phyloP scores from a whole-genome alignment of 2,888 invertebrate species.

The Hyalella azteca region DNA sequence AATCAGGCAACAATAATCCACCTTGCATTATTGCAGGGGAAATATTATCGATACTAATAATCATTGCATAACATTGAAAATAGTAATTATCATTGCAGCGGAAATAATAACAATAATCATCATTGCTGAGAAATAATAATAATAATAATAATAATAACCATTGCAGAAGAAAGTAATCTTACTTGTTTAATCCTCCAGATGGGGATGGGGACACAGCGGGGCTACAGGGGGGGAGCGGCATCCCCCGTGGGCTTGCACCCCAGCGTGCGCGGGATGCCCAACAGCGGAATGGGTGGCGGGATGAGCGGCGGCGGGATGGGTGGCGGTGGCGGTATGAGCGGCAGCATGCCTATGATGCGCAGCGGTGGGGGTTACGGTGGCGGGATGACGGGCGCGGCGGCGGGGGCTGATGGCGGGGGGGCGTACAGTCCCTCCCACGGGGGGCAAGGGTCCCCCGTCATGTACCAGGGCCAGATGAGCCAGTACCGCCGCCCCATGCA shows the following conservation, averaged over 20 bases:
- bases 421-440: slow-evolving; percentile 19
- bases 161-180: too few relatives aligned
- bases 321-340: background rate
- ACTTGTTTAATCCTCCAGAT: too few relatives aligned
- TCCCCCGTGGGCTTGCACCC: slow-evolving; percentile 6
- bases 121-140: too few relatives aligned
- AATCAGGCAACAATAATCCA: too few relatives aligned
- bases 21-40: too few relatives aligned
- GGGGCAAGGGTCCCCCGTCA: background rate
- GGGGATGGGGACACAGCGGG: background rate
- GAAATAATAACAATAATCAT: too few relatives aligned
- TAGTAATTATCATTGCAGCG: too few relatives aligned
- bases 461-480: slow-evolving; percentile 11
- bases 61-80: too few relatives aligned
- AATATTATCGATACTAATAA: too few relatives aligned
- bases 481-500: slow-evolving; percentile 13
- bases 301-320: background rate
- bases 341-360: slow-evolving; percentile 11
- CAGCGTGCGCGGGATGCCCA: background rate
- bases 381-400: background rate
- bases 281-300: background rate
- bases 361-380: background rate
- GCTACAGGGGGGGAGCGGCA: background rate
- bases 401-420: slow-evolving; percentile 8
- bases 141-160: too few relatives aligned